Percentiles rank a stretch among this genome's conserved stretches.
Evolutionary conservation across 2,113 vertebrate genomes (phyloP).

Genomic region (Illadopsis cleaveri): DNA sequence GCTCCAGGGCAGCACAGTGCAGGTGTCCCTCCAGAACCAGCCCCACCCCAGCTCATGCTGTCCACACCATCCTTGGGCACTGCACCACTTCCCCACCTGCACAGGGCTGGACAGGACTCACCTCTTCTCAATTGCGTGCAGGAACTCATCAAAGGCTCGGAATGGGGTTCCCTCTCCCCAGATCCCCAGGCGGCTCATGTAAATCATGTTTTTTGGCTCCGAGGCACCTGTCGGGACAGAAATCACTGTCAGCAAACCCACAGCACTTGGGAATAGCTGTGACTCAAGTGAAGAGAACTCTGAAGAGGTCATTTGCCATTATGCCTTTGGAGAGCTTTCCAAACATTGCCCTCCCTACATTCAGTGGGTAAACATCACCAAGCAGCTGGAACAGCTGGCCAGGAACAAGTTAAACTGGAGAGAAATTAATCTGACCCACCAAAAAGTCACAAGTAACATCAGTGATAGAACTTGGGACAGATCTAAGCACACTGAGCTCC

Average conservation of each 20-base stretch:
- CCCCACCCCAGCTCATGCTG: neutral
- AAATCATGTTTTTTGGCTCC: conserved; percentile 99
- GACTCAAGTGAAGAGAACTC: neutral
- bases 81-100: neutral
- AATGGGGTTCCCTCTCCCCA: conserved; percentile 98
- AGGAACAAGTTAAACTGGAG: neutral
- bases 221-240: conserved; percentile 85
- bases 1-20: fast-evolving
- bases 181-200: conserved; percentile 98
- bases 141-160: conserved; percentile 92
- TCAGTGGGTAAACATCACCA: neutral
- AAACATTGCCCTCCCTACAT: neutral
- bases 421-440: neutral
- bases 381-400: neutral
- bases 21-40: neutral
- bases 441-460: neutral
- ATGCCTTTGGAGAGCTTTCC: neutral
- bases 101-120: conserved; percentile 38
- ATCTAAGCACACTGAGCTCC: neutral
- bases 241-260: neutral
- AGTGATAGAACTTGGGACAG: neutral
- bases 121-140: conserved; percentile 96
- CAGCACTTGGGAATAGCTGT: neutral
- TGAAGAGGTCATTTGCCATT: neutral
- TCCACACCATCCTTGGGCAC: neutral